These are phyloP conservation scores for Hecatera dysodea DNA, from an alignment of 2,888 invertebrate genomes.

Conservation along the genomic window DNA sequence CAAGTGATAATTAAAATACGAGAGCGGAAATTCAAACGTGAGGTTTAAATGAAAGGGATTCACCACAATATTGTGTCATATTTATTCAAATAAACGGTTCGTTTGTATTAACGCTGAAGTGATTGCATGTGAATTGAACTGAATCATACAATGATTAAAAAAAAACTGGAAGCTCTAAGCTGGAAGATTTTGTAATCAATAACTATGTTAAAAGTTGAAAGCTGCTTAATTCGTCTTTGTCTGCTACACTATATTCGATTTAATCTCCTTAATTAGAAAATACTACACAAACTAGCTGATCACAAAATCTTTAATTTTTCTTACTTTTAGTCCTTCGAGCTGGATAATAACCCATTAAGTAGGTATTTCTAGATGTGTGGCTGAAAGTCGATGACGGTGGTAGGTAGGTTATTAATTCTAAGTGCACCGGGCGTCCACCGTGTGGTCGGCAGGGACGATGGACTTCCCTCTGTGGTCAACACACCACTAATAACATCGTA, in stretches of 20 bases:
- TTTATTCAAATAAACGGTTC: neutral
- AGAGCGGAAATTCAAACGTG: slow-evolving; percentile 8
- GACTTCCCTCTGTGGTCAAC: slow-evolving; percentile 2
- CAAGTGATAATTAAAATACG: slow-evolving; percentile 7
- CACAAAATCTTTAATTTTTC: neutral
- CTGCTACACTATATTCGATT: too few relatives aligned
- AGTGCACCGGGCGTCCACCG: neutral
- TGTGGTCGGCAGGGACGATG: neutral
- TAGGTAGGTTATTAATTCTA: neutral
- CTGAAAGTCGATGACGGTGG: neutral
- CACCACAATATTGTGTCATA: neutral
- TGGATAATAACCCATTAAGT: neutral
- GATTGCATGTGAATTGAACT: slow-evolving; percentile 4
- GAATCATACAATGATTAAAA: too few relatives aligned
- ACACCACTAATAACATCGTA: slow-evolving; percentile 2
- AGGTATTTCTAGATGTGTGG: neutral
- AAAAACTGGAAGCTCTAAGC: neutral
- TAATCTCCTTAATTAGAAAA: too few relatives aligned
- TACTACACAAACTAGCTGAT: neutral
- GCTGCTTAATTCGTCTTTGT: neutral
- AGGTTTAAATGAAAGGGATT: neutral
- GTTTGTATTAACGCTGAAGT: neutral
- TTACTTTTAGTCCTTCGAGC: neutral
- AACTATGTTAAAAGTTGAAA: neutral
- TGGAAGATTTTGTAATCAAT: neutral